These are phyloP conservation scores for Geothlypis trichas DNA, from an alignment of 2,113 vertebrate species.

Conservation along the genomic window DNA sequence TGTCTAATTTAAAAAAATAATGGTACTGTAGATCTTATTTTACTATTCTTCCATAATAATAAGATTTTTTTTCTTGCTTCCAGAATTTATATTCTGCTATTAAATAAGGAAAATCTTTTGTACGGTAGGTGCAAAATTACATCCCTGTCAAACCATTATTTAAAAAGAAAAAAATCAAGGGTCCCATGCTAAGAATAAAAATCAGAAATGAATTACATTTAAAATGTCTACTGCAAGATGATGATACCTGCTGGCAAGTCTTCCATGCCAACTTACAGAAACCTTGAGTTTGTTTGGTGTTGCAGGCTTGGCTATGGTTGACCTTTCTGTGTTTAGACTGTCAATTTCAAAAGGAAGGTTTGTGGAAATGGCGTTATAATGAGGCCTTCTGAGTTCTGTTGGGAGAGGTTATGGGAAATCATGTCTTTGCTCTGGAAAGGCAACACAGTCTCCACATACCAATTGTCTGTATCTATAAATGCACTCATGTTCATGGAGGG, in stretches of 20 bases:
- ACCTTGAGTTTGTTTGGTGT: not conserved
- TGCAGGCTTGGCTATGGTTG: not conserved
- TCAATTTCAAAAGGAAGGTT: not conserved
- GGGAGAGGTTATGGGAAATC: not conserved
- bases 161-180: constrained; percentile 1
- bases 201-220: not conserved
- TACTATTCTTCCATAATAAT: constrained; percentile 39
- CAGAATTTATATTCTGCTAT: constrained; percentile 55
- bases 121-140: constrained; percentile 25
- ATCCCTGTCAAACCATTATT: constrained; percentile 25
- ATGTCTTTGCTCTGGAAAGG: not conserved
- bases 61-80: constrained; percentile 31
- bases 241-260: not conserved
- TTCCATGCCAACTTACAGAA: not conserved
- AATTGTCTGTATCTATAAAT: not conserved
- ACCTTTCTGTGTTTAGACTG: not conserved
- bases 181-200: constrained; percentile 16
- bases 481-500: not conserved
- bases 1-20: constrained; percentile 59
- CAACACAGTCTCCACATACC: not conserved
- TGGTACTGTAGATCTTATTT: constrained; percentile 41
- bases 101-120: constrained; percentile 63
- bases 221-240: not conserved
- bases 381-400: not conserved
- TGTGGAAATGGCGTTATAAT: not conserved